These are phyloP conservation scores for Clistopyga incitator DNA, from an alignment of 2,888 invertebrate genomes.

Conservation along the genomic window DNA sequence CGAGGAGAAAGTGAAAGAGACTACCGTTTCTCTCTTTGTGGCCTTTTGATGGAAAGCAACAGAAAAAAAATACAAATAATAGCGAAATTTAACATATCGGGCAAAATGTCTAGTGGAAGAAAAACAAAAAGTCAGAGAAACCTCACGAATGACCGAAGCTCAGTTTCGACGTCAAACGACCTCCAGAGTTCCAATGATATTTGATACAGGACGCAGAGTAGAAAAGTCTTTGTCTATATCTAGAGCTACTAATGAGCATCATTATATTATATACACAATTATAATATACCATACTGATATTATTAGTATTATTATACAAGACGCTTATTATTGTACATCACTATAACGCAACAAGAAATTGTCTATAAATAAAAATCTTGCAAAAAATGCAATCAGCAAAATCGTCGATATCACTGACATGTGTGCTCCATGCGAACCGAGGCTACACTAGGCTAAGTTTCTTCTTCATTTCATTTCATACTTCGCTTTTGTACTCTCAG, in stretches of 20 bases:
- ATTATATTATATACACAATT: background rate
- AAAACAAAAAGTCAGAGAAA: constrained; percentile 2
- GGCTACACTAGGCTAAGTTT: background rate
- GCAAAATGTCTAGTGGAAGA: constrained; percentile 1
- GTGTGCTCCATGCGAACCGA: background rate
- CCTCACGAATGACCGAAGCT: background rate
- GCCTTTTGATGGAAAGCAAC: constrained; percentile 22
- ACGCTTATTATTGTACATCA: constrained; percentile 49
- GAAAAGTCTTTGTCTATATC: constrained; percentile 22
- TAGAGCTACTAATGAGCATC: constrained; percentile 15
- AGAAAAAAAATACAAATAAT: constrained; percentile 3
- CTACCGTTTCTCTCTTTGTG: constrained; percentile 21
- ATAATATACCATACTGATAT: constrained; percentile 15
- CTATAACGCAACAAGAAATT: constrained; percentile 19
- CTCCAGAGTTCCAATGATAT: constrained; percentile 9
- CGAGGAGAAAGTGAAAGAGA: background rate
- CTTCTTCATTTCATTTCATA: background rate
- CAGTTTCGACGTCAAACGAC: background rate
- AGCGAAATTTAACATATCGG: constrained; percentile 59
- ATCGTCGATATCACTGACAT: constrained; percentile 7
- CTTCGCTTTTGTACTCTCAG: constrained; percentile 6
- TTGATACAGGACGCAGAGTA: constrained; percentile 19
- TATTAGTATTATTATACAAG: constrained; percentile 40
- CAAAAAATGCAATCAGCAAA: background rate
- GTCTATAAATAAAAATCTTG: constrained; percentile 36